These are phyloP conservation scores for Synanthedon myopaeformis DNA, from an alignment of 2,888 invertebrate species.

Conservation along the genomic window DNA sequence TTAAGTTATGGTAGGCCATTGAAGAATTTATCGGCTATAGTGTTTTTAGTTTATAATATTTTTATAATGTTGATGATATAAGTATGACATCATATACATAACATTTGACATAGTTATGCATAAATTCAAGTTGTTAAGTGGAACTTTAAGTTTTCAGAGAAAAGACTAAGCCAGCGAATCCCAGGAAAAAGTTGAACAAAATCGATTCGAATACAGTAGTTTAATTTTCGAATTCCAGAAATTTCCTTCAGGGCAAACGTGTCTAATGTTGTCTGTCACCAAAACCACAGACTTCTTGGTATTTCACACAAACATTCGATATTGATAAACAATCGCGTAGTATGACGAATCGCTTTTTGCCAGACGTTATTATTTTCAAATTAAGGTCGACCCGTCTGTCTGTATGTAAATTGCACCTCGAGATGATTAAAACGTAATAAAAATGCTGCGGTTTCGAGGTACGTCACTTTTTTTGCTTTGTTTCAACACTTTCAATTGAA, in stretches of 20 bases:
- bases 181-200: not conserved
- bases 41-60: too few relatives aligned
- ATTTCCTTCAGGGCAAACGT: not conserved
- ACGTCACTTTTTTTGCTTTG: not conserved
- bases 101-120: too few relatives aligned
- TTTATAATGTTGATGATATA: too few relatives aligned
- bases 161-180: not conserved
- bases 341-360: constrained; percentile 23
- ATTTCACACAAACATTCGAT: constrained; percentile 19
- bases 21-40: too few relatives aligned
- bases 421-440: constrained; percentile 33
- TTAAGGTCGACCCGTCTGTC: constrained; percentile 54
- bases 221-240: not conserved
- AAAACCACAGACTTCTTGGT: constrained; percentile 41
- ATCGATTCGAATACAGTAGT: not conserved
- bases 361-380: constrained; percentile 64
- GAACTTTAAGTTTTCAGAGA: not conserved
- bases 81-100: too few relatives aligned
- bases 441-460: constrained; percentile 5
- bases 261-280: not conserved
- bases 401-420: constrained; percentile 33
- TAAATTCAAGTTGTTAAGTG: too few relatives aligned
- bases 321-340: constrained; percentile 26
- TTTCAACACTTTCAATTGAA: not conserved
- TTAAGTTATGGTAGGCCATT: too few relatives aligned